phyloP scores from a whole-genome alignment of 2,797 vertebrate genomes.

The Rhincodon typus region DNA sequence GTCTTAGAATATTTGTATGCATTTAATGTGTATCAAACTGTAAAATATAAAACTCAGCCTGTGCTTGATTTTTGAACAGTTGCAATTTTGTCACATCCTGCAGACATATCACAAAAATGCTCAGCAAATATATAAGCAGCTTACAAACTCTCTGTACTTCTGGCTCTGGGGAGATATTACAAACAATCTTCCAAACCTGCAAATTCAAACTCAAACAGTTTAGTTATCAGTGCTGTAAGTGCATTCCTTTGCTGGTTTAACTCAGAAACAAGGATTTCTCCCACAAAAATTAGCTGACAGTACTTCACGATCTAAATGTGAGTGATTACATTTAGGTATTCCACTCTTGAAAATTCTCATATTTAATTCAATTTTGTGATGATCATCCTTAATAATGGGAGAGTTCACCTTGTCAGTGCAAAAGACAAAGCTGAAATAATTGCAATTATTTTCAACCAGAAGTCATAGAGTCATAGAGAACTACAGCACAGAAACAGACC shows the following conservation, averaged over 20 bases:
- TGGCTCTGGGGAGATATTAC: neutral
- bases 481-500: too few species aligned
- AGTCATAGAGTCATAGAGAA: too few species aligned
- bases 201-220: neutral
- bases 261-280: neutral
- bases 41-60: neutral
- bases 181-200: neutral
- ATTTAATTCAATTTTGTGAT: neutral
- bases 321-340: neutral
- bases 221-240: neutral
- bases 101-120: neutral
- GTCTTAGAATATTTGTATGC: neutral
- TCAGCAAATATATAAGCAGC: neutral
- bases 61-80: neutral
- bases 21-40: conserved; percentile 20
- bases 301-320: neutral
- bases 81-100: neutral
- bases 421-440: too few species aligned
- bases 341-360: neutral
- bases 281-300: neutral
- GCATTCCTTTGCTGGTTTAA: neutral
- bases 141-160: neutral
- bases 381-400: neutral
- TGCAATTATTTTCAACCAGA: too few species aligned
- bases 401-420: too few species aligned